Conservation (phyloP, 2,113 vertebrate genomes). For the Muscicapa adusta region DNA sequence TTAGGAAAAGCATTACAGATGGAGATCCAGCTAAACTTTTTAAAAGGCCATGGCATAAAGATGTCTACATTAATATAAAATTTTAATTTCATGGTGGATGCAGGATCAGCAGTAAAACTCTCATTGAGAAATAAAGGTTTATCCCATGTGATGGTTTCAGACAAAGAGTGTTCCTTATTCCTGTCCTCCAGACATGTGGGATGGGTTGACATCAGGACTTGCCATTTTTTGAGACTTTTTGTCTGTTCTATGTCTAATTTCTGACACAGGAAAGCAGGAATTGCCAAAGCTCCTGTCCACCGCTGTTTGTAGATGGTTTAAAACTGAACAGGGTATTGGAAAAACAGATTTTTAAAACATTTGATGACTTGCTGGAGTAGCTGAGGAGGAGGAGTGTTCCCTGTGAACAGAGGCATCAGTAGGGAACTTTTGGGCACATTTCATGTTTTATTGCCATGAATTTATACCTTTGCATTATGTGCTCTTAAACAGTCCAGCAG, state of each 20-base stretch:
- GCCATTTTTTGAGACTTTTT: background rate
- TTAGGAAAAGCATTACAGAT: background rate
- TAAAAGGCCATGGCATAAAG: background rate
- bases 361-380: background rate
- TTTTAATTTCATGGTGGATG: background rate
- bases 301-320: background rate
- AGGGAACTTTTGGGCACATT: background rate
- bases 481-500: background rate
- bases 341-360: background rate
- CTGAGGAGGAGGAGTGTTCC: background rate
- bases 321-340: background rate
- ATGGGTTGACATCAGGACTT: background rate
- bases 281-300: background rate
- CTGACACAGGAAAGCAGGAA: background rate
- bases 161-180: background rate
- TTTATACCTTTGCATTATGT: background rate
- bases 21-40: background rate
- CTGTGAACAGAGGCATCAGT: background rate
- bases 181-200: background rate
- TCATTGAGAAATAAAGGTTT: background rate
- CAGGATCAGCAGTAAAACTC: background rate
- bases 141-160: background rate
- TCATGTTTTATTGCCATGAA: background rate
- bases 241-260: background rate
- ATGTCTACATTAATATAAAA: background rate